Conservation (phyloP, 2,113 vertebrate species). For the Cathartes aura region DNA sequence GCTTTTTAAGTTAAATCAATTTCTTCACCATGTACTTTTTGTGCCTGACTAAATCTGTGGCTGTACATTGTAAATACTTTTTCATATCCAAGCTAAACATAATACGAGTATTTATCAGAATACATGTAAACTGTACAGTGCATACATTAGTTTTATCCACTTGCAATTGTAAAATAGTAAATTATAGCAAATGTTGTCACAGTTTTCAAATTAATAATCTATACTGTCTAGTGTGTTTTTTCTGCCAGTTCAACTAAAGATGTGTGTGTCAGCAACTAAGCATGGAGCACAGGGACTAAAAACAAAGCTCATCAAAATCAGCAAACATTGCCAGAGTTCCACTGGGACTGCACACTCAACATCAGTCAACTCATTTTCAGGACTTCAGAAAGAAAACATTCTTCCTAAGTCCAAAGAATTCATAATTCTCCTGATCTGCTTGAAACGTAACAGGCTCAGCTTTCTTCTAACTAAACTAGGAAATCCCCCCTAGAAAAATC, state of each 20-base stretch:
- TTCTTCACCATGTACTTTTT: background rate
- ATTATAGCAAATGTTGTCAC: background rate
- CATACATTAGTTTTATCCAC: background rate
- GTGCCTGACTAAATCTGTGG: background rate
- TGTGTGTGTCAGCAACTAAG: background rate
- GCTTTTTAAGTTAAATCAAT: background rate
- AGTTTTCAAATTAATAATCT: background rate
- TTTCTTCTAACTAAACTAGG: background rate
- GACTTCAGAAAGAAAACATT: background rate
- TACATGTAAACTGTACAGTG: background rate
- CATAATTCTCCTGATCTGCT: slow-evolving; percentile 3
- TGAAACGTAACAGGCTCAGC: background rate
- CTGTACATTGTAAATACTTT: background rate
- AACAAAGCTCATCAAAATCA: background rate
- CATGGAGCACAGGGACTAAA: background rate
- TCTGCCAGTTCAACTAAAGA: background rate
- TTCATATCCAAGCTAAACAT: background rate
- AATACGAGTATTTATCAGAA: background rate
- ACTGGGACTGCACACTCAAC: background rate
- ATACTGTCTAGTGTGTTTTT: background rate
- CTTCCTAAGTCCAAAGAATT: background rate
- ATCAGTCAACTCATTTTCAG: background rate
- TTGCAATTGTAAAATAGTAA: background rate
- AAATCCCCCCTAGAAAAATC: background rate
- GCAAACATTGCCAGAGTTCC: background rate